A percentile compares a stretch with the other conserved stretches of the same genome.
phyloP scores from a whole-genome alignment of 2,113 vertebrate species.

The Pseudorhombus dupliciocellatus region DNA sequence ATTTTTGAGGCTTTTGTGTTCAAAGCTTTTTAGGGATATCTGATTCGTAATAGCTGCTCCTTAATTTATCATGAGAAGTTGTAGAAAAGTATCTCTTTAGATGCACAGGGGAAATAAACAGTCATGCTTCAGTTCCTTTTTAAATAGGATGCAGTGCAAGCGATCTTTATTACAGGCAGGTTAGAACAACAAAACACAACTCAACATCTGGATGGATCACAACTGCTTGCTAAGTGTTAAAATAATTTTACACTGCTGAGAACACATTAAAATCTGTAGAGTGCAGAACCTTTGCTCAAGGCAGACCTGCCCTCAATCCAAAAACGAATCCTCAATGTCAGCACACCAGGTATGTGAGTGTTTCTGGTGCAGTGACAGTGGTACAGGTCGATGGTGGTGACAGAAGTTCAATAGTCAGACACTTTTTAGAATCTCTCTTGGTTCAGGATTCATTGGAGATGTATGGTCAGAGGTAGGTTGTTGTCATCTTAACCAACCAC shows the following conservation, averaged over 20 bases:
- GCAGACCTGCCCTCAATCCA: neutral
- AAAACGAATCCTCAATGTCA: neutral
- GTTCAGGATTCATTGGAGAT: neutral
- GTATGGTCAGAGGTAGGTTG: slow-evolving; percentile 67
- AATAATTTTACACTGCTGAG: slow-evolving; percentile 12
- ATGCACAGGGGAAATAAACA: neutral
- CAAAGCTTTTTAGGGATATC: neutral
- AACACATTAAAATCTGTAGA: slow-evolving; percentile 5
- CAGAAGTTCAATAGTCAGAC: no score
- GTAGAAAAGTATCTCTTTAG: no score
- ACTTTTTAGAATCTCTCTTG: no score
- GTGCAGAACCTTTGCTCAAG: slow-evolving; percentile 10
- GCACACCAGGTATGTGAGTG: neutral
- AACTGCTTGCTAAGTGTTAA: neutral
- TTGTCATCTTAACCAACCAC: slow-evolving; percentile 47
- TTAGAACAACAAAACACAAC: slow-evolving; percentile 46
- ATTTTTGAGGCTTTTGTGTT: no score
- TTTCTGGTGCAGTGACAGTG: no score
- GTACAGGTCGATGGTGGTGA: no score
- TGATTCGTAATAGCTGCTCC: no score
- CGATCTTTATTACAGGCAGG: slow-evolving; percentile 57
- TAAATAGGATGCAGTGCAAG: slow-evolving; percentile 36
- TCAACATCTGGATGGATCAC: slow-evolving; percentile 27
- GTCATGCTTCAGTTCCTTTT: slow-evolving; percentile 21
- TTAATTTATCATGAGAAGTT: no score